Evolutionary conservation across 1,140 invertebrate genomes (phyloP).

Genomic region (Monomorium pharaonis): DNA sequence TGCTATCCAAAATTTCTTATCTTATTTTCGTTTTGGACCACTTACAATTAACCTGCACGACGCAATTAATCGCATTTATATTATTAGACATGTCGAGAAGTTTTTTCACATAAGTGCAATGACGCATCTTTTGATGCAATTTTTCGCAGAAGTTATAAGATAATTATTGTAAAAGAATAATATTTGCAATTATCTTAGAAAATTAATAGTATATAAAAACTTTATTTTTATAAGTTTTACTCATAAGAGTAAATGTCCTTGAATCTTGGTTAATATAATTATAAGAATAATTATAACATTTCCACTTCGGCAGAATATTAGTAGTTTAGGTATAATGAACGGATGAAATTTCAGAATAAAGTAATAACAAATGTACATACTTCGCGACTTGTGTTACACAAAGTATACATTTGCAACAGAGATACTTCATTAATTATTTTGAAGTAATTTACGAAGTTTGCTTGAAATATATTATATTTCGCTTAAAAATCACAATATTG

Average conservation of each 20-base stretch:
- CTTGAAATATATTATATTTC: not conserved
- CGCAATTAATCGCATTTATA: conserved; percentile 36
- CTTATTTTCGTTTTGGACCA: not conserved
- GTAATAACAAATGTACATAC: not conserved
- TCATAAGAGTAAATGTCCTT: not conserved
- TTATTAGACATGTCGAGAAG: conserved; percentile 15
- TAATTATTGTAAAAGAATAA: not conserved
- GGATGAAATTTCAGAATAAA: not conserved
- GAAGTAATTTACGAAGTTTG: not conserved
- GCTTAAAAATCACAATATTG: not conserved
- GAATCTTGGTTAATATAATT: not conserved
- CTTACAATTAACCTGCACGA: conserved; percentile 37
- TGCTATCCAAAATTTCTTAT: conserved; percentile 19
- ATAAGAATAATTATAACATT: not conserved
- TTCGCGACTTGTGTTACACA: not conserved
- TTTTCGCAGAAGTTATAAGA: not conserved
- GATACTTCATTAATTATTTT: not conserved
- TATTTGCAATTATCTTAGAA: not conserved
- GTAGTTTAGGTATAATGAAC: not conserved
- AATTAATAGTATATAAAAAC: not conserved
- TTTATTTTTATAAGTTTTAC: not conserved
- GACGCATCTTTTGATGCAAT: not conserved
- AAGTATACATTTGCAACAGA: not conserved
- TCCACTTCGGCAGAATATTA: not conserved
- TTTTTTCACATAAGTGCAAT: not conserved